phyloP scores from a whole-genome alignment of 2,113 vertebrate species.

The Myotis lucifugus region DNA sequence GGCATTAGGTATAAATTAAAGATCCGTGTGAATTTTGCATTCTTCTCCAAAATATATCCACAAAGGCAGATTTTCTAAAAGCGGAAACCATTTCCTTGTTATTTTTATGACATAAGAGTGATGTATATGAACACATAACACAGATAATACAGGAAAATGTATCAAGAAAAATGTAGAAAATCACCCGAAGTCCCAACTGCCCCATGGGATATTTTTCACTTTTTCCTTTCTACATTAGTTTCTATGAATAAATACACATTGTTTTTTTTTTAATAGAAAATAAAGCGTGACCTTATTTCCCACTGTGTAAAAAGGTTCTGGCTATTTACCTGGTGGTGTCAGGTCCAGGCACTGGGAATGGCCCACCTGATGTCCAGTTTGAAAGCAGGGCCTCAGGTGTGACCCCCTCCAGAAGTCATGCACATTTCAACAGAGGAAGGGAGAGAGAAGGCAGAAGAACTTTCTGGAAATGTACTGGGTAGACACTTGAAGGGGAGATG shows the following conservation, averaged over 20 bases:
- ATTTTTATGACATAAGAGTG: neutral
- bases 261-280: neutral
- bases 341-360: neutral
- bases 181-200: neutral
- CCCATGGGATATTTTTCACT: neutral
- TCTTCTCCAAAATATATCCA: conserved; percentile 29
- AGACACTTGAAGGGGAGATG: neutral
- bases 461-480: conserved; percentile 27
- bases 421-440: neutral
- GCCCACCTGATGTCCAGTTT: neutral
- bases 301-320: neutral
- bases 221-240: neutral
- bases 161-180: conserved; percentile 20
- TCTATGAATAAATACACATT: conserved; percentile 6
- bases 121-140: neutral
- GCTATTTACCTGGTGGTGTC: neutral
- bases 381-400: neutral
- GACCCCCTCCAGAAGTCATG: neutral
- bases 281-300: neutral
- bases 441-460: neutral
- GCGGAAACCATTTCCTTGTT: neutral
- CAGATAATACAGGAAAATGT: neutral
- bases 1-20: neutral
- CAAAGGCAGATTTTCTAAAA: neutral
- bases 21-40: neutral